Base-by-base conservation (phyloP, 2,113 vertebrate genomes). In the Neotoma lepida region DNA sequence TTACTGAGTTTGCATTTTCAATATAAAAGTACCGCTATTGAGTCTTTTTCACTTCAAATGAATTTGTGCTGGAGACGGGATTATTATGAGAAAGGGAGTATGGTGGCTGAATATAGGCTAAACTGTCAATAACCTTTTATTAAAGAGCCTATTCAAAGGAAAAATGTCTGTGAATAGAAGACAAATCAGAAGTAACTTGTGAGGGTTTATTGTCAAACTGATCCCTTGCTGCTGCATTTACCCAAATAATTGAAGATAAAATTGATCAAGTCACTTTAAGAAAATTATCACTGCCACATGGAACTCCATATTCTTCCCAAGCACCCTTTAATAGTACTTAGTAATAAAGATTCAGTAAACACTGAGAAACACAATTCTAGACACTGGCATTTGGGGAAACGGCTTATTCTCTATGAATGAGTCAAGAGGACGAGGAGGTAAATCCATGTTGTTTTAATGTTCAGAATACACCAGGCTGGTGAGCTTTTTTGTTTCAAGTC, bases 21-120 rank as follows among this genome's bases (percentile, higher is more conserved):
- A 87, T 68, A 95, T 90, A 91, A 94, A 96, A 84, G 86, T 85
- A 26, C 24, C 74, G 49, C 24, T 35, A 85, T 84, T 92, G 93
- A 97, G 70, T 88, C 84, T 63, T 96, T 84, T 88, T 97, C 96
- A 96, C 91, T 58, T 93, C 94, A 97, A 90, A 1, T 93, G 88
- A 97, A 63, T 51, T 88, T 33, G 2, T 91, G 95, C 35, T 94
- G 95, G 81, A 93, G 97, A 95, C 1, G 2, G 66, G 90, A 94
- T 97, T 97, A 92, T 88, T 95, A 74, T 49, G 68, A 95, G 96
- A 88, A 44, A 96, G 86, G 54, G 15, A 41, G 28, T 68, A 85
- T 28, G 24, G 26, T 58, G 9, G 28, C 18, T 92, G 14, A 9
- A 74, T 58, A 70, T 17, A 74, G 35, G 15, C 9, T 76, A 71